These are phyloP conservation scores for Parambassis ranga DNA, from an alignment of 2,797 vertebrate genomes.

Conservation along the genomic window DNA sequence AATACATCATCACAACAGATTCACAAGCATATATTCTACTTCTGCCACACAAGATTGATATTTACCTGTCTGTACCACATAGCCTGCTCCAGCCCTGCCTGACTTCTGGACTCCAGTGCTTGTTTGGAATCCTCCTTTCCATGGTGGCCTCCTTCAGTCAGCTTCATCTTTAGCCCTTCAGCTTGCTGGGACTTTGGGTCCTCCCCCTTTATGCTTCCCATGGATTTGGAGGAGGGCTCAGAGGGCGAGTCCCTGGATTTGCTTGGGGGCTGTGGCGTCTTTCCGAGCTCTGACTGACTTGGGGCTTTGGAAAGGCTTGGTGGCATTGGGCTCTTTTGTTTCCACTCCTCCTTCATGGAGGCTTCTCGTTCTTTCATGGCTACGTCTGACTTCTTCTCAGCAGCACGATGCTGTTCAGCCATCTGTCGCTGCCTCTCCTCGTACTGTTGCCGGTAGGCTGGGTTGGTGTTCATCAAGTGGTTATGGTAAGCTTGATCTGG, in stretches of 20 bases:
- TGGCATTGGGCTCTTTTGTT: slow-evolving; percentile 91
- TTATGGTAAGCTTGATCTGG: slow-evolving; percentile 94
- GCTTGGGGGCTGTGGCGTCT: slow-evolving; percentile 80
- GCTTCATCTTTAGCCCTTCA: slow-evolving; percentile 94
- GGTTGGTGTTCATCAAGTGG: slow-evolving; percentile 92
- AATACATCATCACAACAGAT: not conserved
- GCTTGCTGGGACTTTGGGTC: slow-evolving; percentile 89
- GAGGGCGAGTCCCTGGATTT: slow-evolving; percentile 89
- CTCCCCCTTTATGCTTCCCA: slow-evolving; percentile 91
- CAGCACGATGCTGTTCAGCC: slow-evolving; percentile 88
- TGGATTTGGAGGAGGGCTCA: slow-evolving; percentile 87
- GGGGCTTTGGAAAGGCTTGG: slow-evolving; percentile 93
- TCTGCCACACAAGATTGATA: not conserved
- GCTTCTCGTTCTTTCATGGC: slow-evolving; percentile 90
- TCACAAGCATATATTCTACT: not conserved
- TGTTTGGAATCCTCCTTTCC: slow-evolving; percentile 92
- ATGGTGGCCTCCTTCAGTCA: slow-evolving; percentile 87
- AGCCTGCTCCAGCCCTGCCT: slow-evolving; percentile 88
- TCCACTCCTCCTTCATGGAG: slow-evolving; percentile 93
- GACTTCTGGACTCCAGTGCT: slow-evolving; percentile 84
- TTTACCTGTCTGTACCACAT: slow-evolving; percentile 97
- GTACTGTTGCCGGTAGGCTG: slow-evolving; percentile 92
- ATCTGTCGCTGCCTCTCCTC: slow-evolving; percentile 93
- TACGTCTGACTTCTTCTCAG: slow-evolving; percentile 90
- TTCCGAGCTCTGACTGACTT: slow-evolving; percentile 91